phyloP scores from a whole-genome alignment of 1,140 invertebrate species.

The Drosophila erecta region DNA sequence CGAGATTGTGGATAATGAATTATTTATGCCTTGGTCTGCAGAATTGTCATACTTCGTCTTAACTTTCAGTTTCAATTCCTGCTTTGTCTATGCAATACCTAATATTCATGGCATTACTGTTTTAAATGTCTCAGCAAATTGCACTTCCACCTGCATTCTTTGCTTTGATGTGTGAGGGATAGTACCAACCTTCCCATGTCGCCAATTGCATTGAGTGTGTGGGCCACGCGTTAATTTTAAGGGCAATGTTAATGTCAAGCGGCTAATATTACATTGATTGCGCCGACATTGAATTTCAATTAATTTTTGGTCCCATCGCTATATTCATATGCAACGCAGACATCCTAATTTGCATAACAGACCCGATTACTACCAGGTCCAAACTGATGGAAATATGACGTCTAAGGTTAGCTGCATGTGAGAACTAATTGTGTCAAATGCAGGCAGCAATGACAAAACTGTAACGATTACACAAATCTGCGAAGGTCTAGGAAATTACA shows the following conservation, averaged over 20 bases:
- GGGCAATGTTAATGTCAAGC: conserved; percentile 75
- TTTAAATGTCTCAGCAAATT: conserved; percentile 4
- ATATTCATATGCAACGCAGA: conserved; percentile 41
- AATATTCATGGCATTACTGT: conserved; percentile 12
- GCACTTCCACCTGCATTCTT: conserved; percentile 65
- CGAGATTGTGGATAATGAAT: conserved; percentile 15
- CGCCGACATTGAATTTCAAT: conserved; percentile 71
- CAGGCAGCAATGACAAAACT: conserved; percentile 34
- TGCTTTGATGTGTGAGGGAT: background rate
- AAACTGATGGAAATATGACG: conserved; percentile 61
- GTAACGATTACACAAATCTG: background rate
- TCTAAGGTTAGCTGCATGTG: conserved; percentile 53
- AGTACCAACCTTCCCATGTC: conserved; percentile 19
- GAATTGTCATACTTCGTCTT: conserved; percentile 5
- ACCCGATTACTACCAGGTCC: conserved; percentile 54
- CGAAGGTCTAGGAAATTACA: background rate
- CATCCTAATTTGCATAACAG: conserved; percentile 59
- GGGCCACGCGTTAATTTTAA: conserved; percentile 46
- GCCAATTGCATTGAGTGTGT: conserved; percentile 23
- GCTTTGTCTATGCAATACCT: conserved; percentile 13
- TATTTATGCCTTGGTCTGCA: background rate
- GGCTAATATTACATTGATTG: conserved; percentile 58
- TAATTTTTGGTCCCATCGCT: conserved; percentile 39
- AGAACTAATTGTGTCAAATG: conserved; percentile 31
- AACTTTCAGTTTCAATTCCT: conserved; percentile 34